Evolutionary conservation across 2,113 vertebrate genomes (phyloP), one percentile per base, ranked within the genome.

Genomic region (Laticauda laticaudata): DNA sequence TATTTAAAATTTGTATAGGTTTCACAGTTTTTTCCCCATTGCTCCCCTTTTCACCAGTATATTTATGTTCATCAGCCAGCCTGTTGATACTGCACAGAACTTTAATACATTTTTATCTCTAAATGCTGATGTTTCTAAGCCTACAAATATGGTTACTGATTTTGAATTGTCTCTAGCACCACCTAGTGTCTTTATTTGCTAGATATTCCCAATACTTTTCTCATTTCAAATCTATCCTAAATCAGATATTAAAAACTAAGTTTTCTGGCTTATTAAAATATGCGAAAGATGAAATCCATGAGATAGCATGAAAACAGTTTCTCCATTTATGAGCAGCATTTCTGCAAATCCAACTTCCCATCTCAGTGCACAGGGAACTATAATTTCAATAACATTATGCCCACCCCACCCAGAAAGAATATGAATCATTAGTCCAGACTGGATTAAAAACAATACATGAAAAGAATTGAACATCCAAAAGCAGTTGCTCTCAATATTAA

Each of bases 131-230:
- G 39, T 43, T 81, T 39, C 0, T 48, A 86, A 26, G 24, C 23
- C 48, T 23, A 43, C 34, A 43, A 81, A 81, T 39, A 39, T 39
- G 11, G 12, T 15, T 45, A 64, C 34, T 56, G 23, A 55, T 64
- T 86, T 24, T 64, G 69, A 61, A 3, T 59, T 64, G 88, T 90
- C 56, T 86, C 75, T 87, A 64, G 81, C 85, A 87, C 92, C 92
- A 87, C 21, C 92, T 90, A 93, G 75, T 93, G 92, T 23, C 43
- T 64, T 86, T 39, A 24, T 64, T 53, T 24, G 9, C 2, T 64
- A 43, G 21, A 5, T 43, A 51, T 87, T 81, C 18, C 18, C 34
- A 81, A 21, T 81, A 43, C 34, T 43, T 43, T 81, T 39, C 7
- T 81, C 34, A 39, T 81, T 81, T 43, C 21, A 89, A 55, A 56